These are phyloP conservation scores for Myotis davidii DNA, from an alignment of 2,113 vertebrate genomes.

Conservation along the genomic window DNA sequence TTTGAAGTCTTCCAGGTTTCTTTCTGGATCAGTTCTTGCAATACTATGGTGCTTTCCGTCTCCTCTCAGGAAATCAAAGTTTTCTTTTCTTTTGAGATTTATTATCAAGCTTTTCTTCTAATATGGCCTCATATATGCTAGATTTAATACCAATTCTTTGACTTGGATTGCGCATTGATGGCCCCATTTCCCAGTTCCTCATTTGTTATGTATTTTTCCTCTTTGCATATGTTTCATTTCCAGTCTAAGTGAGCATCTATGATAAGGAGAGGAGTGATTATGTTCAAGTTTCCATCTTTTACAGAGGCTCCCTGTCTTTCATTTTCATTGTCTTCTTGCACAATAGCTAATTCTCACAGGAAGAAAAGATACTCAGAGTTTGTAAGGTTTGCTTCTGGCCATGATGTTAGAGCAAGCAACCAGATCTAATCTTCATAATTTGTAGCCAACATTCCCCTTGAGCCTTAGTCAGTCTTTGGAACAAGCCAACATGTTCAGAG, in stretches of 20 bases:
- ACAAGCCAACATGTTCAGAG: not conserved
- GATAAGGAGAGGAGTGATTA: not conserved
- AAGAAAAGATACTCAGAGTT: not conserved
- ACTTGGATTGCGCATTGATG: not conserved
- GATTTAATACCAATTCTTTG: not conserved
- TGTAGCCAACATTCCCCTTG: not conserved
- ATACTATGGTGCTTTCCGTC: not conserved
- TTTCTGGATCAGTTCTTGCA: not conserved
- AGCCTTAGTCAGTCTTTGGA: conserved; percentile 12
- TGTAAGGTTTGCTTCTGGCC: not conserved
- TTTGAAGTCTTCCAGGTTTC: not conserved
- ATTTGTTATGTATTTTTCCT: not conserved
- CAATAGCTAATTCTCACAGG: not conserved
- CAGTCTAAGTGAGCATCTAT: not conserved
- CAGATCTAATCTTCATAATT: conserved; percentile 15
- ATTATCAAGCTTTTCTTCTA: not conserved
- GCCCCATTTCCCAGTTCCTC: not conserved
- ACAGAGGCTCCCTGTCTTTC: not conserved
- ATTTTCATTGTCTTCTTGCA: not conserved
- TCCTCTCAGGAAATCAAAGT: not conserved
- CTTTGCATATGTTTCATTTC: not conserved
- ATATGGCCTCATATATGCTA: not conserved
- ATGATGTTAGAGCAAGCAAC: not conserved
- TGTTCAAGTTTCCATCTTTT: not conserved
- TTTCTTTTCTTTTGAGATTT: not conserved